A percentile compares a stretch with the other conserved stretches of the same genome.
These are phyloP conservation scores for Stomatorhinus ivindoensis DNA, from an alignment of 2,113 vertebrate genomes.

Conservation along the genomic window DNA sequence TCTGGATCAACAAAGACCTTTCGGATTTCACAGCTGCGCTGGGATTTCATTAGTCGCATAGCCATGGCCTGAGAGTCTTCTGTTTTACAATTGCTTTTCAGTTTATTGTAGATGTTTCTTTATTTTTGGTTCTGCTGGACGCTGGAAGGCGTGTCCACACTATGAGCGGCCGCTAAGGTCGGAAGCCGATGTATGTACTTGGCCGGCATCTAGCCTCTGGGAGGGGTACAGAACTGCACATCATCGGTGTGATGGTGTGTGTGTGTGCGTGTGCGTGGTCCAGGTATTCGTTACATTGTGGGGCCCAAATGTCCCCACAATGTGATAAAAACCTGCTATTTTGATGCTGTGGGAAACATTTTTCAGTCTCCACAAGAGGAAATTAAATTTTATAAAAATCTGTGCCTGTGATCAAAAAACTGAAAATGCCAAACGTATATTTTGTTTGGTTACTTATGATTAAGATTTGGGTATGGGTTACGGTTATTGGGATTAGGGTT, in stretches of 20 bases:
- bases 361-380: not conserved
- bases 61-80: not conserved
- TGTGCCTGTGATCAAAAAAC: not conserved
- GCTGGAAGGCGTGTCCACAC: not conserved
- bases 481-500: too few relatives aligned
- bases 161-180: not conserved
- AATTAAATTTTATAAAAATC: not conserved
- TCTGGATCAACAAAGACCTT: not conserved
- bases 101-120: not conserved
- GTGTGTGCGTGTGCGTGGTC: not conserved
- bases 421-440: not conserved
- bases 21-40: not conserved
- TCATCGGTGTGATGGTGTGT: not conserved
- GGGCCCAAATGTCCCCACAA: not conserved
- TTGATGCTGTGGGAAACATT: not conserved
- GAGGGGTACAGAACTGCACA: not conserved
- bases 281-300: not conserved
- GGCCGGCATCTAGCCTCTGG: not conserved
- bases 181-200: not conserved
- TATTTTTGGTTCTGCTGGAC: not conserved
- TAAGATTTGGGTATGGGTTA: not conserved
- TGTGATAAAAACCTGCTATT: not conserved
- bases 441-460: not conserved
- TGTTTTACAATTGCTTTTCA: not conserved
- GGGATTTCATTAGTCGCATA: not conserved